Conservation (phyloP, 2,888 invertebrate genomes). For the Drosophila pseudotalamancana region DNA sequence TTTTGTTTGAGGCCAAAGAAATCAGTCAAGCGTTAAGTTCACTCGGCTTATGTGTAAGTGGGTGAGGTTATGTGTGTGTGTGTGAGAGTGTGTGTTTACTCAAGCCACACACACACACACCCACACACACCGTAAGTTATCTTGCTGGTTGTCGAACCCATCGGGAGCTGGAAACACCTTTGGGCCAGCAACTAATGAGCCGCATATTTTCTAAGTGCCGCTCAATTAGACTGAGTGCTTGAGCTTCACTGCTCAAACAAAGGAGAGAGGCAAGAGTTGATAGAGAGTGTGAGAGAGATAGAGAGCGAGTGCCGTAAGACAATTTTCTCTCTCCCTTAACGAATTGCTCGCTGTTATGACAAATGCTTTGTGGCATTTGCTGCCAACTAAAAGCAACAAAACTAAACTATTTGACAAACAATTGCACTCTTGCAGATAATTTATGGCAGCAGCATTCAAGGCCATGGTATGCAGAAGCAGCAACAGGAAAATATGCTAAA, state of each 20-base stretch:
- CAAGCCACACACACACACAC: slow-evolving; percentile 17
- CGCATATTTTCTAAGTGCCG: slow-evolving; percentile 75
- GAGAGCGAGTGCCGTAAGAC: not conserved
- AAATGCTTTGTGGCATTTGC: slow-evolving; percentile 54
- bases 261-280: not conserved
- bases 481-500: slow-evolving; percentile 38
- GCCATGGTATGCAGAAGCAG: slow-evolving; percentile 23
- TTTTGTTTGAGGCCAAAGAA: slow-evolving; percentile 65
- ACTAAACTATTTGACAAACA: slow-evolving; percentile 57
- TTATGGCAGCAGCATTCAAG: slow-evolving; percentile 53
- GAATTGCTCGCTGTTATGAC: slow-evolving; percentile 38
- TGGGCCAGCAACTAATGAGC: slow-evolving; percentile 69
- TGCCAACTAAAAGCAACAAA: slow-evolving; percentile 31
- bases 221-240: slow-evolving; percentile 79
- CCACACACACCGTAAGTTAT: slow-evolving; percentile 33
- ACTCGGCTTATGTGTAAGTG: slow-evolving; percentile 18
- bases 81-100: slow-evolving; percentile 16
- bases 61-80: slow-evolving; percentile 4
- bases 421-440: slow-evolving; percentile 49
- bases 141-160: slow-evolving; percentile 41
- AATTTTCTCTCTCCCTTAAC: not conserved
- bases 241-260: slow-evolving; percentile 25
- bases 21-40: slow-evolving; percentile 73
- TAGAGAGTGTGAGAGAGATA: not conserved
- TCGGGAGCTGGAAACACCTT: slow-evolving; percentile 44